Conservation (phyloP, 2,113 vertebrate genomes). For the Erythrocercus mccallii region DNA sequence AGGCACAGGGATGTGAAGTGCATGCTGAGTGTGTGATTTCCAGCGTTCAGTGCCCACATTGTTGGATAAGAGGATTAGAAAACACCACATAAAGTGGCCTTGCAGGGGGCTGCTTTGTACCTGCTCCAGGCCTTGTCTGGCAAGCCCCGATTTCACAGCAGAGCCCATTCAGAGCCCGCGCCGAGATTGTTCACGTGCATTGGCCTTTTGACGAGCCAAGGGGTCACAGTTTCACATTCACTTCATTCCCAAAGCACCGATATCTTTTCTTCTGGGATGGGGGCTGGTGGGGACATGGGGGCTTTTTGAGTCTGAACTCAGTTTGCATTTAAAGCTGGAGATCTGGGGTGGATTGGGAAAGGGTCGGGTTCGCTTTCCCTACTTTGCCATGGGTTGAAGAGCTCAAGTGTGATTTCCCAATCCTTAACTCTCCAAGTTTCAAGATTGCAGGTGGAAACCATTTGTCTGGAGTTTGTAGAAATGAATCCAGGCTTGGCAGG, state of each 20-base stretch:
- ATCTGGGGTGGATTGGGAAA: background rate
- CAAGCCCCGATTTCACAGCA: conserved; percentile 21
- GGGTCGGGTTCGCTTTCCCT: background rate
- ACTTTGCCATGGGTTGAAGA: background rate
- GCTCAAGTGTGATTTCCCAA: fast-evolving
- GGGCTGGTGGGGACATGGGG: background rate
- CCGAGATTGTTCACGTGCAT: conserved; percentile 68
- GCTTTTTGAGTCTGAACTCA: background rate
- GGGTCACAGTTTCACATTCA: conserved; percentile 65
- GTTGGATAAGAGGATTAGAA: conserved; percentile 64
- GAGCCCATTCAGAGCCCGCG: background rate
- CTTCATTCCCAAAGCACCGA: conserved; percentile 44
- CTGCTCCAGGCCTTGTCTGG: conserved; percentile 44
- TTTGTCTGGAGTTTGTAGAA: background rate
- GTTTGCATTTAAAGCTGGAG: background rate
- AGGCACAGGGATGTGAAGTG: background rate
- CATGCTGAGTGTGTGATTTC: conserved; percentile 51
- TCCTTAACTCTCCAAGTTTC: background rate
- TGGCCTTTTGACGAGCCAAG: conserved; percentile 61
- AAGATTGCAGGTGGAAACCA: background rate
- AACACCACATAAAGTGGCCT: conserved; percentile 41
- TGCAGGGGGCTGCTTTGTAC: conserved; percentile 65
- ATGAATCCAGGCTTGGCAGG: background rate
- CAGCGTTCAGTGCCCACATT: conserved; percentile 47
- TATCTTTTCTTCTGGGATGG: conserved; percentile 8